These are phyloP conservation scores for Crocallis elinguaria DNA, from an alignment of 2,888 invertebrate species.

Conservation along the genomic window DNA sequence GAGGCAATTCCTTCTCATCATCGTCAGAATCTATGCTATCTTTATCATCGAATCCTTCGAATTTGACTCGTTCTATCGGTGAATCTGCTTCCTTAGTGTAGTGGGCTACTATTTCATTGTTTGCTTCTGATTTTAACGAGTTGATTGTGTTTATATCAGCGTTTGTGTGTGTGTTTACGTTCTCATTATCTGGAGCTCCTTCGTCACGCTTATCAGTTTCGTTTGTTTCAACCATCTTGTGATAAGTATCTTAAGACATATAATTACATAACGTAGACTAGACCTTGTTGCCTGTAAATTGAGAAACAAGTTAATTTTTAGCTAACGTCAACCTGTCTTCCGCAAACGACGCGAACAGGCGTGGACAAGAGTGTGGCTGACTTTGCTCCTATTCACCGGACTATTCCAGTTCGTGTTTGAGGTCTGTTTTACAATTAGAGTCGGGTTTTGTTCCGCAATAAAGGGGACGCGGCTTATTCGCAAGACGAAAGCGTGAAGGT, in stretches of 20 bases:
- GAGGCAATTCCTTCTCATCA: slow-evolving; percentile 72
- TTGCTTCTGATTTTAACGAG: slow-evolving; percentile 64
- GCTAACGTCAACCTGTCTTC: no score
- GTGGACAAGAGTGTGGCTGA: no score
- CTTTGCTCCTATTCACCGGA: no score
- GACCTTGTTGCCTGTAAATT: slow-evolving; percentile 20
- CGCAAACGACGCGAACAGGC: no score
- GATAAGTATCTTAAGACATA: slow-evolving; percentile 11
- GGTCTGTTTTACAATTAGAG: no score
- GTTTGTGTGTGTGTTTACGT: slow-evolving; percentile 35
- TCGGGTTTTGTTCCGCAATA: no score
- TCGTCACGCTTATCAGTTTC: slow-evolving; percentile 33
- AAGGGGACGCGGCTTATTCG: no score
- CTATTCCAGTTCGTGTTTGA: no score
- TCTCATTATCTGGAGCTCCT: slow-evolving; percentile 31
- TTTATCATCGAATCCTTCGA: slow-evolving; percentile 74
- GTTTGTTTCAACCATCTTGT: slow-evolving; percentile 41
- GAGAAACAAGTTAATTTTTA: not conserved
- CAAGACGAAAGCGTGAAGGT: no score
- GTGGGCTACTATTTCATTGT: slow-evolving; percentile 50
- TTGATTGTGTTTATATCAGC: slow-evolving; percentile 70
- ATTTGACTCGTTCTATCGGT: slow-evolving; percentile 71
- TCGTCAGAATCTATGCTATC: slow-evolving; percentile 75
- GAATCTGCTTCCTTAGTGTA: slow-evolving; percentile 58
- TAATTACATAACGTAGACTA: slow-evolving; percentile 40